A percentile compares a stretch with the other conserved stretches of the same genome.
Evolutionary conservation across 2,888 invertebrate species (phyloP).

Genomic region (Sinodicranocentrus sp.): DNA sequence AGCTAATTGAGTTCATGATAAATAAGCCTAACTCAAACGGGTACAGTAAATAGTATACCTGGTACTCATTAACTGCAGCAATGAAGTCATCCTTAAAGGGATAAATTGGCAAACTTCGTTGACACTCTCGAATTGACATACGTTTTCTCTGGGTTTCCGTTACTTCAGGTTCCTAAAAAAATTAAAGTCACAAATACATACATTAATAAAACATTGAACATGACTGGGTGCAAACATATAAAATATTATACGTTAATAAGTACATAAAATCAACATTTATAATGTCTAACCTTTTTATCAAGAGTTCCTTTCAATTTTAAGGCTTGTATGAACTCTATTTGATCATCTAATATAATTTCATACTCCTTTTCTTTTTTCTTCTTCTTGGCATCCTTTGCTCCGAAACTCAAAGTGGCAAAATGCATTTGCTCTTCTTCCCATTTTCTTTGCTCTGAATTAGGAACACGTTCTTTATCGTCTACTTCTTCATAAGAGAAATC

Average conservation of each 20-base stretch:
- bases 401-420: constrained; percentile 94
- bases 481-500: constrained; percentile 82
- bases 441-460: constrained; percentile 85
- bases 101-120: constrained; percentile 94
- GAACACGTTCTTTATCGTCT: constrained; percentile 88
- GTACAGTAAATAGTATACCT: too few relatives aligned
- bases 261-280: too few relatives aligned
- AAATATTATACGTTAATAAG: too few relatives aligned
- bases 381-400: constrained; percentile 89
- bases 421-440: constrained; percentile 99
- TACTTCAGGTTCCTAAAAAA: constrained; percentile 82
- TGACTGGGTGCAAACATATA: not conserved
- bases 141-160: constrained; percentile 86
- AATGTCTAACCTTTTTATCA: constrained; percentile 78
- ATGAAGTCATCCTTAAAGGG: constrained; percentile 94
- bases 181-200: constrained; percentile 9
- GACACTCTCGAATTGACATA: constrained; percentile 93
- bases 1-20: too few relatives aligned
- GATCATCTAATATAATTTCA: constrained; percentile 95
- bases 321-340: constrained; percentile 98
- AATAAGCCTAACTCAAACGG: too few relatives aligned
- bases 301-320: constrained; percentile 87
- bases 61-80: constrained; percentile 92
- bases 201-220: not conserved
- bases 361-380: constrained; percentile 84